Base-by-base conservation (phyloP, 1,140 invertebrate genomes). In the Cotesia vestalis region DNA sequence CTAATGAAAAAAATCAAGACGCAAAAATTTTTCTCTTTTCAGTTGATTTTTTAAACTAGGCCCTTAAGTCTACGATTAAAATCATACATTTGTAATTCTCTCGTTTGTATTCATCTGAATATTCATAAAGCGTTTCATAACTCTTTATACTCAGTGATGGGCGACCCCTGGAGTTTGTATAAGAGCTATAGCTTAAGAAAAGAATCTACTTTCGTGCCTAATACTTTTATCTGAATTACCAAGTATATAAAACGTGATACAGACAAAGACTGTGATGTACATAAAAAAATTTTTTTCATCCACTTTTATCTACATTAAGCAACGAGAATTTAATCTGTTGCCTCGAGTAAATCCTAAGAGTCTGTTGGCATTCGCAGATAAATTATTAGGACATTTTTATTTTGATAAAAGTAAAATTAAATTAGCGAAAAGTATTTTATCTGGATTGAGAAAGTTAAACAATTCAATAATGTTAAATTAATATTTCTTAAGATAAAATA, bases 231-330 rank as follows among this genome's bases (percentile, higher is more conserved):
- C 17, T n/a, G 17, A 17, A 55, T n/a, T 14, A 14, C 9, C 9
- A 55, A n/a, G n/a, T 55, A 55, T 55, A 55, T 14, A 55, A 1
- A 55, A 55, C n/a, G 53, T 55, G 17, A 14, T n/a, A 55, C 53
- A 17, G 17, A 55, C 12, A 55, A 55, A 55, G 53, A n/a, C 17
- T 12, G 11, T 55, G 4, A 55, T 55, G 11, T 55, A 55, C n/a
- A 27, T 27, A 27, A 9, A 55, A 14, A 55, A n/a, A 14, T 55
- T 55, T 55, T 55, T 55, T n/a, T 12, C 53, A n/a, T 55, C 52
- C 53, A 14, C 17, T 12, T 55, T 17, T 17, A 55, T 55, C 17
- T 55, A 55, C 53, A 14, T 46, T 46, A 2, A 46, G 40, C 40
- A 9, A 2, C 12, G n/a, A 3, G 17, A 55, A 17, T 17, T 55